Evolutionary conservation across 2,888 invertebrate species (phyloP).

Genomic region (Cybosia mesomella): DNA sequence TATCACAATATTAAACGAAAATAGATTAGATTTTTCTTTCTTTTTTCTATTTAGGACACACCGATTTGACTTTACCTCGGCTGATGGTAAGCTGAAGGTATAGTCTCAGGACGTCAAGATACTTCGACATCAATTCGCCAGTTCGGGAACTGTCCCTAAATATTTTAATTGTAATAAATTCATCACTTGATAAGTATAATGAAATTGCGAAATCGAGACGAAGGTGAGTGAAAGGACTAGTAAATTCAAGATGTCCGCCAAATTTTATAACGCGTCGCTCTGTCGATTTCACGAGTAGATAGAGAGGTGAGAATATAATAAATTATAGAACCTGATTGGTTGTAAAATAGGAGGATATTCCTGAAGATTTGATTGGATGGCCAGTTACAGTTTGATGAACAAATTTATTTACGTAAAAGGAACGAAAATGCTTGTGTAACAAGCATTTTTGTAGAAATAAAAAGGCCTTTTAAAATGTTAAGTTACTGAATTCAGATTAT

Average conservation of each 20-base stretch:
- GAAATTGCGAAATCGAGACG: neutral
- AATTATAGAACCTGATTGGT: neutral
- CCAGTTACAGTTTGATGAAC: neutral
- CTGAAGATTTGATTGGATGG: slow-evolving; percentile 1
- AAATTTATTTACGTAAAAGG: neutral
- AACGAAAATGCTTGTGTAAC: neutral
- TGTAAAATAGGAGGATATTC: neutral
- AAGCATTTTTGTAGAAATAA: no score
- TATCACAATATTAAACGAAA: no score
- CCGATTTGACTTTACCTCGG: no score
- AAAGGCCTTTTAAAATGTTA: no score
- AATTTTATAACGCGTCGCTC: slow-evolving; percentile 13
- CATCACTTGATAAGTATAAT: neutral
- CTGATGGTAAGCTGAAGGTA: no score
- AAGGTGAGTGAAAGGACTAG: slow-evolving; percentile 1
- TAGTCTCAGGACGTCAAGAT: no score
- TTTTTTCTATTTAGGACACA: no score
- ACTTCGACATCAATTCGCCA: neutral
- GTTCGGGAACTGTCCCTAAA: neutral
- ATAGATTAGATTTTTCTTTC: no score
- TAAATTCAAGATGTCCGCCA: slow-evolving; percentile 14
- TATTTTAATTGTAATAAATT: neutral
- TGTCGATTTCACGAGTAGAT: neutral
- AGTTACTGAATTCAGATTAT: no score
- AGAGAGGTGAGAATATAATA: neutral